A percentile compares a stretch with the other conserved stretches of the same genome.
phyloP scores from a whole-genome alignment of 2,888 invertebrate genomes.

The Neocrepidodera transversa region DNA sequence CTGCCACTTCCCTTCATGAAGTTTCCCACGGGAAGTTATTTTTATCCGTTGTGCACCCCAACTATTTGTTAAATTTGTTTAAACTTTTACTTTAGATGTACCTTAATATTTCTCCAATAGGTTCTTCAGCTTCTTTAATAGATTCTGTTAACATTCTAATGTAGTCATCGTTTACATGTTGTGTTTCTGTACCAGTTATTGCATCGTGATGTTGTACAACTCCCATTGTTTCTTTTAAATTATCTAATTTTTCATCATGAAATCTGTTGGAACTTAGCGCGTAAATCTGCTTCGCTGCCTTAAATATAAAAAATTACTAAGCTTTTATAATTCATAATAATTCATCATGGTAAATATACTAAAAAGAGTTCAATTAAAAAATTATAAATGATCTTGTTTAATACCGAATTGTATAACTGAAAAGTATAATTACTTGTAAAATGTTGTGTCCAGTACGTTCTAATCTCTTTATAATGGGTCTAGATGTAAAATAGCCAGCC shows the following conservation, averaged over 20 bases:
- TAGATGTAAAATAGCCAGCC: constrained; percentile 89
- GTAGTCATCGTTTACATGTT: constrained; percentile 87
- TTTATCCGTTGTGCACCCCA: too few species aligned
- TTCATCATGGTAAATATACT: too few species aligned
- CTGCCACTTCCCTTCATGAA: too few species aligned
- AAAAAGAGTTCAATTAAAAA: too few species aligned
- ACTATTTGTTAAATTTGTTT: too few species aligned
- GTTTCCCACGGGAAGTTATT: too few species aligned
- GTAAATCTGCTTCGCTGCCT: constrained; percentile 71
- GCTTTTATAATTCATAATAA: neutral
- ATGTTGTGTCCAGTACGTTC: constrained; percentile 77
- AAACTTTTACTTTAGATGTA: too few species aligned
- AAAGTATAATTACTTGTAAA: constrained; percentile 67
- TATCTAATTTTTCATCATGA: constrained; percentile 62
- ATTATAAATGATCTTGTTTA: neutral
- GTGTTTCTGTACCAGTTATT: constrained; percentile 83
- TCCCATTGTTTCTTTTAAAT: constrained; percentile 69
- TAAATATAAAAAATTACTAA: constrained; percentile 18
- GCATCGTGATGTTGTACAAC: constrained; percentile 91
- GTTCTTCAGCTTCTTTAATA: constrained; percentile 63
- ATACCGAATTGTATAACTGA: neutral
- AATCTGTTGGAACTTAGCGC: constrained; percentile 64
- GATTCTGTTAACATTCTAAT: constrained; percentile 75
- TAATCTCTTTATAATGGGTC: constrained; percentile 79
- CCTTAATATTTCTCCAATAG: constrained; percentile 45